Evolutionary conservation across 2,797 vertebrate genomes (phyloP).

Genomic region (Gambelia wislizenii): DNA sequence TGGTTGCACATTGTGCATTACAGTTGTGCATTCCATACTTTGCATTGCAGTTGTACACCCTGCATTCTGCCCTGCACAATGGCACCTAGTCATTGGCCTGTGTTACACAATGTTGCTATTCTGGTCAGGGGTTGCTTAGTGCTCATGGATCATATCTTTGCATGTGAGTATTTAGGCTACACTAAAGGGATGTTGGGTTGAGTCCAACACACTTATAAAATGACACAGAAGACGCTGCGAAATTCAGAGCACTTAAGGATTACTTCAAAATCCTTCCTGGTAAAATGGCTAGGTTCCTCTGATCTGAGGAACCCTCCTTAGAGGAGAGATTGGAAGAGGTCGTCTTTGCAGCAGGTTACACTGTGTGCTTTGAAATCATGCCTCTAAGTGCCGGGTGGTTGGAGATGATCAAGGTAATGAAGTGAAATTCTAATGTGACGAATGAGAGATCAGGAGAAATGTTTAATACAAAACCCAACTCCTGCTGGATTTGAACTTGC

Average conservation of each 20-base stretch:
- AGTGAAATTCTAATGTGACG: slow-evolving; percentile 64
- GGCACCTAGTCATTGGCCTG: too few relatives aligned
- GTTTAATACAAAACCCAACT: slow-evolving; percentile 69
- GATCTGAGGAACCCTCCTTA: background rate
- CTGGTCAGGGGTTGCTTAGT: too few relatives aligned
- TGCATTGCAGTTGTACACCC: too few relatives aligned
- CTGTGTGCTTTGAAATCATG: slow-evolving; percentile 55
- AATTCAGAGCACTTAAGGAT: background rate
- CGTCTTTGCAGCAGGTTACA: slow-evolving; percentile 24
- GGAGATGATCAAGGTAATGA: slow-evolving; percentile 65
- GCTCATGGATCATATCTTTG: too few relatives aligned
- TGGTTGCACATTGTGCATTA: too few relatives aligned
- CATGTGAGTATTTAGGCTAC: too few relatives aligned
- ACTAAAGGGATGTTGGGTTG: too few relatives aligned
- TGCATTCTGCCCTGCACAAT: too few relatives aligned
- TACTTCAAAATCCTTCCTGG: background rate
- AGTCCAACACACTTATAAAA: too few relatives aligned
- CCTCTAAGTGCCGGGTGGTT: slow-evolving; percentile 30
- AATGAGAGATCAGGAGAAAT: slow-evolving; percentile 53
- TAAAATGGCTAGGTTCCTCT: background rate
- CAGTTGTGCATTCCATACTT: too few relatives aligned
- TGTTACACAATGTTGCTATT: too few relatives aligned
- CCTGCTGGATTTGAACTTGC: slow-evolving; percentile 63
- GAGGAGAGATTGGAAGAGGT: slow-evolving; percentile 31
- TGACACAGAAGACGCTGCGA: background rate